A percentile compares a stretch with the other conserved stretches of the same genome.
Conservation (phyloP, 2,888 invertebrate species). For the Trichopoda pennipes region DNA sequence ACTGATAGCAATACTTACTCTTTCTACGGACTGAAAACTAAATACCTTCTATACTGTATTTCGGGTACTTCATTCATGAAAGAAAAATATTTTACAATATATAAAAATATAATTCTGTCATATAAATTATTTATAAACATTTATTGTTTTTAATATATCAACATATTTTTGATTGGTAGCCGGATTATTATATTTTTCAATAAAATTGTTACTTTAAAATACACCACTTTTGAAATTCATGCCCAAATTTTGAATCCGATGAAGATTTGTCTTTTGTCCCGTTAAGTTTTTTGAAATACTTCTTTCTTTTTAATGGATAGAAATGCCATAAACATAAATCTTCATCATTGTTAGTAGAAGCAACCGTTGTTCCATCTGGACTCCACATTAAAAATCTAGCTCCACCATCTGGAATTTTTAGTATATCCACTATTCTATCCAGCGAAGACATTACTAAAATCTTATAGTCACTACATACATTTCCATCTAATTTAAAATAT, state of each 20-base stretch:
- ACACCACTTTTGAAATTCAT: constrained; percentile 68
- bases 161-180: too few species aligned
- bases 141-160: too few species aligned
- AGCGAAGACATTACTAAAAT: constrained; percentile 79
- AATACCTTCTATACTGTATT: too few species aligned
- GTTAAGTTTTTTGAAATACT: constrained; percentile 36
- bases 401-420: constrained; percentile 75
- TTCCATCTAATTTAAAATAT: constrained; percentile 68
- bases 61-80: too few species aligned
- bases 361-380: constrained; percentile 77
- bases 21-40: too few species aligned
- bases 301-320: constrained; percentile 69
- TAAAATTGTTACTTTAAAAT: constrained; percentile 59
- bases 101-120: too few species aligned
- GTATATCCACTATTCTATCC: constrained; percentile 78
- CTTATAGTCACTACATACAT: constrained; percentile 71
- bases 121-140: too few species aligned
- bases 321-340: constrained; percentile 81
- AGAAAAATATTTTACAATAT: too few species aligned
- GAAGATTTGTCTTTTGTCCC: constrained; percentile 33
- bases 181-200: too few species aligned
- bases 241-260: constrained; percentile 61
- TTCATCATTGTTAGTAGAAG: constrained; percentile 80
- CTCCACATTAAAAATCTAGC: constrained; percentile 78
- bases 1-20: too few species aligned